Evolutionary conservation across 2,113 vertebrate species (phyloP).

Genomic region (Cygnus buccinator): DNA sequence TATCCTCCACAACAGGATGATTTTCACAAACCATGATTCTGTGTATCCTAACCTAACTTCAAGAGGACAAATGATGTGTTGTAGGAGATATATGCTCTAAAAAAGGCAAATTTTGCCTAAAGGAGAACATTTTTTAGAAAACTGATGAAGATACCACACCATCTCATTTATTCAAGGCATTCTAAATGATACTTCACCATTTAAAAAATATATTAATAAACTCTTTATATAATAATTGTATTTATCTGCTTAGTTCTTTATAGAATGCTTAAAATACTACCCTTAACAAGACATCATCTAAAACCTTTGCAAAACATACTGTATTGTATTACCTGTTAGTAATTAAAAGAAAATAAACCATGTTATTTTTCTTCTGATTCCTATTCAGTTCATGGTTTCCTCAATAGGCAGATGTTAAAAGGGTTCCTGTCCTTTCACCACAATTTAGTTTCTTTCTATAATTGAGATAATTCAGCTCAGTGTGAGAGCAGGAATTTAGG

Average conservation of each 20-base stretch:
- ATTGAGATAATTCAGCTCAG: background rate
- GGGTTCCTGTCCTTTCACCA: background rate
- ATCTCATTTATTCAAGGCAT: background rate
- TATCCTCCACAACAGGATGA: background rate
- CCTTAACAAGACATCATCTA: background rate
- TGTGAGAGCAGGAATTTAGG: background rate
- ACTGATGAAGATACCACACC: background rate
- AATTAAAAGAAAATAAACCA: background rate
- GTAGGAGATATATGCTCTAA: background rate
- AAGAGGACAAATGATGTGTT: background rate
- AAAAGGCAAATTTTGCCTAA: background rate
- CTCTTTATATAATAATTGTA: background rate
- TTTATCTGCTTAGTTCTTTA: background rate
- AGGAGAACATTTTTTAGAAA: background rate
- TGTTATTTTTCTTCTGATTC: background rate
- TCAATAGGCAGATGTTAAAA: background rate
- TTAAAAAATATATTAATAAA: background rate
- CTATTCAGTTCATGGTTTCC: background rate
- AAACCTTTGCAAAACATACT: background rate
- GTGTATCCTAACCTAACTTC: background rate
- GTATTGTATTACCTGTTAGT: background rate
- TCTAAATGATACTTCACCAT: background rate
- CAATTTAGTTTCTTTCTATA: background rate
- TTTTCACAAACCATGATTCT: background rate
- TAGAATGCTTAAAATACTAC: background rate